Base-by-base conservation (phyloP, 2,113 vertebrate species). In the Oncorhynchus tshawytscha region DNA sequence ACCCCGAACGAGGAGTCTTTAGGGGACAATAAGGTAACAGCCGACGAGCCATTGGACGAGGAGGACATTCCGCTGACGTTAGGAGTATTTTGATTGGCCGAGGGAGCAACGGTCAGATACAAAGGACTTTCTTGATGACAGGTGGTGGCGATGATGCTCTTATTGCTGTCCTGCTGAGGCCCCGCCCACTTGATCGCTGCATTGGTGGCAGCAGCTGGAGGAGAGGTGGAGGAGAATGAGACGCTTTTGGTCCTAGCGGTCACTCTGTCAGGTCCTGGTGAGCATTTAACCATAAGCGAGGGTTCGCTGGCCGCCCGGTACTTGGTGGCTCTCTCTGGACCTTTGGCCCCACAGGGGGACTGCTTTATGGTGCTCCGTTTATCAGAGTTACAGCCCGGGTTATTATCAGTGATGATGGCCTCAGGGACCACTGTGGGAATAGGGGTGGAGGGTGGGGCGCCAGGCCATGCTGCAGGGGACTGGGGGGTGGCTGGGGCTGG, bases 71-170 rank as follows among this genome's bases (percentile, higher is more conserved):
- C 86, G 92, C 93, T 79, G 29, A 85, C 90, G 91, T 91, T 94
- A 91, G 88, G 92, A 86, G 92, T 90, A 95, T 90, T 96, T 65
- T 91, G 93, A 90, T 84, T 80, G 75, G 93, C 70, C 94, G 96
- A 88, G 78, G 39, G 39, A 45, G 39, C 39, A 92, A 91, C 81
- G 31, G 90, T 87, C 67, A 89, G 89, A 84, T 91, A 91, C 77
- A 94, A 75, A 92, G 92, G 91, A 89, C 86, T 93, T 78, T 86
- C 60, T 93, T 90, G 88, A 95, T 92, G 91, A 95, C 92, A 75
- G 95, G 92, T 85, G 90, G 95, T 92, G 89, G 89, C 94, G 87
- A 91, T 91, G 78, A 94, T 90, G 87, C 94, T 95, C 66, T 92
- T 92, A 91, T 89, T 90, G 88, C 85, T 86, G 83, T 89, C 94